Conservation (phyloP, 2,113 vertebrate genomes). For the Lagopus leucura region DNA sequence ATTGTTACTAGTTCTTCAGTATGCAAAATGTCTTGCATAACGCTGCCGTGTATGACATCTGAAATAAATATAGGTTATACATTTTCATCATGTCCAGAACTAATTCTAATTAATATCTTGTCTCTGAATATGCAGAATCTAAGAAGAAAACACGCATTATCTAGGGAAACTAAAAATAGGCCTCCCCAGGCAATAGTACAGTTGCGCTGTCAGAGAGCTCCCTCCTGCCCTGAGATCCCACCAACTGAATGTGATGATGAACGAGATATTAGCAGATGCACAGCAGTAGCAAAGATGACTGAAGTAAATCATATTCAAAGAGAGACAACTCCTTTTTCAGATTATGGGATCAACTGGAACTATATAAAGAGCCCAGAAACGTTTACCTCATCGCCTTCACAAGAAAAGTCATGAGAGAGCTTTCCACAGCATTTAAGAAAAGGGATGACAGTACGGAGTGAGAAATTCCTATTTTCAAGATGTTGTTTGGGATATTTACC, state of each 20-base stretch:
- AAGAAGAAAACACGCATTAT: constrained; percentile 25
- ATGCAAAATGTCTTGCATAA: background rate
- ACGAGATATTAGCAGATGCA: background rate
- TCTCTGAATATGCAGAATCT: constrained; percentile 24
- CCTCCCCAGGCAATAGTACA: constrained; percentile 43
- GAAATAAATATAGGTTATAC: background rate
- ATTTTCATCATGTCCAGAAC: background rate
- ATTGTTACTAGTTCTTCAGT: background rate
- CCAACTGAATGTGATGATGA: constrained; percentile 27
- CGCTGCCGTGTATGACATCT: background rate
- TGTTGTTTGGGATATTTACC: background rate
- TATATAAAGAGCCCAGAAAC: background rate
- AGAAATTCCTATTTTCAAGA: background rate
- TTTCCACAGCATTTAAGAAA: background rate
- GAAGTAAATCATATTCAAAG: constrained; percentile 1
- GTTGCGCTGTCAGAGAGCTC: constrained; percentile 21
- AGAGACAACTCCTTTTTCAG: background rate
- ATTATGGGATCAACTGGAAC: background rate
- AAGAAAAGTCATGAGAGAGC: background rate
- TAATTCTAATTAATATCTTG: constrained; percentile 31
- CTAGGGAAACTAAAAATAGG: constrained; percentile 48
- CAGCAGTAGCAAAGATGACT: background rate
- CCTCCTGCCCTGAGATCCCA: constrained; percentile 42
- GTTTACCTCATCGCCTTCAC: background rate
- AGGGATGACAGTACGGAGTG: background rate